A percentile compares a stretch with the other conserved stretches of the same genome.
Evolutionary conservation across 2,888 invertebrate species (phyloP).

Genomic region (Cephus runcator): DNA sequence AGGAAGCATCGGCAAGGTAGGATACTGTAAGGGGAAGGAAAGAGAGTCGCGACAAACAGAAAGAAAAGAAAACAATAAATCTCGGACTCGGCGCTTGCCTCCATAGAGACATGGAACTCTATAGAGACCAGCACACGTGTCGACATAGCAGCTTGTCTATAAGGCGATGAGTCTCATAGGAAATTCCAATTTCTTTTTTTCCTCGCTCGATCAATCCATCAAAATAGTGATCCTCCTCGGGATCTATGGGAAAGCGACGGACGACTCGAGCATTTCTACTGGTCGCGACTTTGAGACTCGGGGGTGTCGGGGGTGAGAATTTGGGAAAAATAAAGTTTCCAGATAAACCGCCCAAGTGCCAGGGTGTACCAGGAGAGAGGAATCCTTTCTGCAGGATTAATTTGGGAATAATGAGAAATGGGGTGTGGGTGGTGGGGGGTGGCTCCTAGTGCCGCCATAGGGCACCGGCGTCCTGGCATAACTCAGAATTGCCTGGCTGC

Average conservation of each 20-base stretch:
- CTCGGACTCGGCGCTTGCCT: background rate
- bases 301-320: background rate
- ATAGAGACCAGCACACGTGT: background rate
- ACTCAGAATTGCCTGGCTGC: constrained; percentile 64
- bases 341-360: too few species aligned
- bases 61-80: background rate
- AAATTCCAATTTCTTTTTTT: too few species aligned
- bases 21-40: background rate
- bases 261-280: background rate
- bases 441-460: constrained; percentile 42
- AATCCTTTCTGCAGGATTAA: background rate
- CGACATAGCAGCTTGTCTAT: background rate
- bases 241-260: too few species aligned
- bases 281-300: background rate
- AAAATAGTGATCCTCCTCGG: too few species aligned
- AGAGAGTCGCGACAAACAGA: too few species aligned
- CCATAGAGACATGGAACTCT: too few species aligned
- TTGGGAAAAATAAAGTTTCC: background rate
- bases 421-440: background rate
- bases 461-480: constrained; percentile 60
- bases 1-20: background rate
- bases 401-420: background rate
- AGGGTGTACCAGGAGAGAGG: background rate
- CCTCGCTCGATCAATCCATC: too few species aligned
- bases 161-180: background rate